A percentile compares a stretch with the other conserved stretches of the same genome.
These are phyloP conservation scores for Nettapus auritus DNA, from an alignment of 2,113 vertebrate genomes.

Conservation along the genomic window DNA sequence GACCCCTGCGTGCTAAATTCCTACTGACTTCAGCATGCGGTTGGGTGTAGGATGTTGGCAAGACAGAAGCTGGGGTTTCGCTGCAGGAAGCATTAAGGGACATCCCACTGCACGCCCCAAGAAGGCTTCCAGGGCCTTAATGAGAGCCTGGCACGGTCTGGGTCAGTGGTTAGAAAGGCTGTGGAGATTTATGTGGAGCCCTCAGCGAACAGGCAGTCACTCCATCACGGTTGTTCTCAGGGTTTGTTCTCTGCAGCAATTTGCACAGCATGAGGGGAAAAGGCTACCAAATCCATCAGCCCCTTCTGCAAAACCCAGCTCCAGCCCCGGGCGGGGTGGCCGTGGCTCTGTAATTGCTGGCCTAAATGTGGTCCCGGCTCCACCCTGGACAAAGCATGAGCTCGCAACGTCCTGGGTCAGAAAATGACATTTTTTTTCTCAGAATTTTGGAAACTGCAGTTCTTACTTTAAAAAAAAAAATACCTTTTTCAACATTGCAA, in stretches of 20 bases:
- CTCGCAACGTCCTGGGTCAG: background rate
- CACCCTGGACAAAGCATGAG: background rate
- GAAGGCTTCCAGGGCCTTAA: background rate
- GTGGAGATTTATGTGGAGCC: background rate
- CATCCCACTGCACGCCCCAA: background rate
- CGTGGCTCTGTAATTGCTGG: background rate
- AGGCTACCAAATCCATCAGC: background rate
- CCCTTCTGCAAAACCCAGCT: slow-evolving; percentile 6
- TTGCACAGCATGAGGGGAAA: background rate
- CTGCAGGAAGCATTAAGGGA: background rate
- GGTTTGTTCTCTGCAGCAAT: background rate
- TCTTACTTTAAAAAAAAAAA: background rate
- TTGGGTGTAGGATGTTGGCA: background rate
- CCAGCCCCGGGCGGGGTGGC: background rate
- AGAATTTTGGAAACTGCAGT: background rate
- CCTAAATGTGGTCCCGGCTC: background rate
- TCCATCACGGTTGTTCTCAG: background rate
- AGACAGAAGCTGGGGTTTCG: background rate
- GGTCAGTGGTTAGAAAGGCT: background rate
- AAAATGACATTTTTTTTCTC: background rate
- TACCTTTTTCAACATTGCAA: background rate
- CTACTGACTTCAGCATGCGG: background rate
- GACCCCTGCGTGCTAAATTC: background rate
- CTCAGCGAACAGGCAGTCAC: background rate
- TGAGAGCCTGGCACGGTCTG: background rate